These are phyloP conservation scores for Synaphobranchus kaupii DNA, from an alignment of 2,797 vertebrate genomes.

Conservation along the genomic window DNA sequence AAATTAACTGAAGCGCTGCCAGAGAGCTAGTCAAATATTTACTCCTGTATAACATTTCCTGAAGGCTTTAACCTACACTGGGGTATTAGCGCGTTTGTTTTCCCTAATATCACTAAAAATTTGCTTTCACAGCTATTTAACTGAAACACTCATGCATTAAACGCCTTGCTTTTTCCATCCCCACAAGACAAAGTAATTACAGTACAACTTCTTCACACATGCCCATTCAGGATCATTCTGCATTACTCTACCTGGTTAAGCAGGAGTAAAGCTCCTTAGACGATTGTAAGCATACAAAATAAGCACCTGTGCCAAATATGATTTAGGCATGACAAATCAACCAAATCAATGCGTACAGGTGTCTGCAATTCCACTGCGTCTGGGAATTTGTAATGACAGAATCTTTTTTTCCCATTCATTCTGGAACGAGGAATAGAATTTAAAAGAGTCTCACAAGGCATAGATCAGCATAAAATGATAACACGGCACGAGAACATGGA, in stretches of 20 bases:
- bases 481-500: background rate
- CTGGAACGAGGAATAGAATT: background rate
- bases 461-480: background rate
- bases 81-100: constrained; percentile 66
- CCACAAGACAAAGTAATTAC: constrained; percentile 63
- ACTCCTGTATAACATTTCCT: constrained; percentile 65
- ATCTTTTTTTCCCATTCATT: background rate
- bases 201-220: constrained; percentile 47
- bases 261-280: constrained; percentile 35
- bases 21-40: constrained; percentile 75
- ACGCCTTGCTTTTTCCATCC: constrained; percentile 45
- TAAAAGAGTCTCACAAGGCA: background rate
- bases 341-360: background rate
- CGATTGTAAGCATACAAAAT: constrained; percentile 38
- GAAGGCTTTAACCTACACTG: constrained; percentile 49
- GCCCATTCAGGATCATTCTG: constrained; percentile 16
- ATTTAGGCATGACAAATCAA: background rate
- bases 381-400: background rate
- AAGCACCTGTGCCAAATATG: background rate
- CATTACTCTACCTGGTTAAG: background rate
- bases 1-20: constrained; percentile 57
- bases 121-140: constrained; percentile 64
- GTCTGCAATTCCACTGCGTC: background rate
- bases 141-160: constrained; percentile 50
- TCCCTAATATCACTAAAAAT: constrained; percentile 61